Evolutionary conservation across 2,113 vertebrate species (phyloP), one percentile per base, ranked within the genome.

Genomic region (Chinchilla lanigera): DNA sequence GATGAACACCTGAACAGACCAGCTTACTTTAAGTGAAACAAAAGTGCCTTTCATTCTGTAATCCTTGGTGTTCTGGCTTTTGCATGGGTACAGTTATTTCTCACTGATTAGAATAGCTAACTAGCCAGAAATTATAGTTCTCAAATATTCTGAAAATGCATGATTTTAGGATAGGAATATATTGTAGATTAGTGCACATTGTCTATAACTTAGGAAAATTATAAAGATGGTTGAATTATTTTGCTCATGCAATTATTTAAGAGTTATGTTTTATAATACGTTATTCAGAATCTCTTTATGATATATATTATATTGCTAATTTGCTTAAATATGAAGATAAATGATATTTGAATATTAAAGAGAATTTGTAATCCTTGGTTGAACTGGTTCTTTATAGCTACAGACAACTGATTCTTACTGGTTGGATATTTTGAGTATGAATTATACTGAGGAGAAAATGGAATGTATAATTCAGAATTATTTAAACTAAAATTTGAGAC

Each of bases 401-500:
- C 56, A 89, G 94, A 81, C 60, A 96, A 75, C 33, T 84, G 5
- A 63, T 94, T 97, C 71, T 94, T 67, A 63, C 28, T 35, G 50
- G 54, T 50, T 93, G 47, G 58, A 1, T 82, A 96, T 71, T 91
- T 93, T 94, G 78, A 63, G 14, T 82, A 41, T 93, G 41, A 89
- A 73, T 93, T 89, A 69, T 65, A 71, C 65, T 73, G 92, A 90
- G 54, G 60, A 33, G 52, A 95, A 60, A 80, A 80, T 67, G 78
- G 10, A 19, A 5, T 90, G 33, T 69, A 44, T 67, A 67, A 89
- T 86, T 95, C 33, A 81, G 78, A 91, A 96, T 97, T 86, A 86
- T 94, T 91, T 75, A 92, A 90, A 86, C 13, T 87, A 84, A 83
- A 95, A 95, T 84, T 50, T 97, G 86, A 94, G 80, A 60, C 61